Conservation (phyloP, 2,797 vertebrate genomes). For the Australoheros facetus region DNA sequence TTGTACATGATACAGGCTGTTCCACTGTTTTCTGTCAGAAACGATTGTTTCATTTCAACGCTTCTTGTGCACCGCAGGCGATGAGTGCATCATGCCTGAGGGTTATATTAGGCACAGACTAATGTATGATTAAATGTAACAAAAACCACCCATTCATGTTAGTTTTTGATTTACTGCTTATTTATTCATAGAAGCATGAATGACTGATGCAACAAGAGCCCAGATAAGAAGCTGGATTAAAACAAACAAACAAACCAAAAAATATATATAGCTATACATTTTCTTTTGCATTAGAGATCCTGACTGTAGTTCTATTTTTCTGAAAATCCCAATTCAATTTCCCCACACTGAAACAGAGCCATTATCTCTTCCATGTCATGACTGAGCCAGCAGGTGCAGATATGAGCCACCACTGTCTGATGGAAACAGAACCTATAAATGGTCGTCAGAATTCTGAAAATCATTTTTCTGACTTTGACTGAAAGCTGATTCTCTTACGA, state of each 20-base stretch:
- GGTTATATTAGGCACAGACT: not conserved
- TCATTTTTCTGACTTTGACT: slow-evolving; percentile 69
- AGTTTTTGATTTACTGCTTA: slow-evolving; percentile 3
- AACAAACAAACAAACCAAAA: not conserved
- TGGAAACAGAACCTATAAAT: slow-evolving; percentile 61
- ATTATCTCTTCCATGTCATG: slow-evolving; percentile 50
- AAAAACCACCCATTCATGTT: not conserved
- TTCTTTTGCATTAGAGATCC: slow-evolving; percentile 5
- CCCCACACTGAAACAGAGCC: slow-evolving; percentile 33
- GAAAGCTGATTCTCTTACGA: slow-evolving; percentile 63
- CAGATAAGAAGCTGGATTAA: not conserved
- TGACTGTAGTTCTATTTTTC: not conserved
- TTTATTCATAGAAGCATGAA: slow-evolving; percentile 5
- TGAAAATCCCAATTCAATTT: slow-evolving; percentile 41
- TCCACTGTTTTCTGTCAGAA: slow-evolving; percentile 23
- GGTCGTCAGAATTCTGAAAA: slow-evolving; percentile 62
- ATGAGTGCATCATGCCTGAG: not conserved
- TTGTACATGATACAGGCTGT: not conserved
- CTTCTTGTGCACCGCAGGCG: slow-evolving; percentile 14
- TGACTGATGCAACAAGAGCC: not conserved
- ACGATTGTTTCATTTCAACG: slow-evolving; percentile 18
- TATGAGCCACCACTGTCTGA: slow-evolving; percentile 52
- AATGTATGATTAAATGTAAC: not conserved
- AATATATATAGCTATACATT: not conserved
- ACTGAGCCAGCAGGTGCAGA: slow-evolving; percentile 58